phyloP scores from a whole-genome alignment of 2,888 invertebrate species.

The Synergus japonicus region DNA sequence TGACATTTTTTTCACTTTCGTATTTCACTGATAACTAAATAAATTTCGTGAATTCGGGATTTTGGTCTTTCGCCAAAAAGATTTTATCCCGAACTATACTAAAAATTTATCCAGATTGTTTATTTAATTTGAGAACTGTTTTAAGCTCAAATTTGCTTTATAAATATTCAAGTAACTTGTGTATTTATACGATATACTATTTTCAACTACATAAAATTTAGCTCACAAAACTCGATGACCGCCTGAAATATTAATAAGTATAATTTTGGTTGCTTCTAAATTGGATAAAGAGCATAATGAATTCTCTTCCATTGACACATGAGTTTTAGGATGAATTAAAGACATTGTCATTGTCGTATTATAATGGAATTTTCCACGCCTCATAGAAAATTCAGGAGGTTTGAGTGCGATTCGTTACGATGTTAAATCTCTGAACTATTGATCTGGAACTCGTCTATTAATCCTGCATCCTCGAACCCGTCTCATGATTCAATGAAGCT shows the following conservation, averaged over 20 bases:
- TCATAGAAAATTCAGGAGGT: slow-evolving; percentile 43
- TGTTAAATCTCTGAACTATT: slow-evolving; percentile 26
- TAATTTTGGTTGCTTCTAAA: neutral
- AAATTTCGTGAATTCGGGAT: too few relatives aligned
- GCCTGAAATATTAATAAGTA: neutral
- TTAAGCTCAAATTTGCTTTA: too few relatives aligned
- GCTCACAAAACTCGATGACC: neutral
- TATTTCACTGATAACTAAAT: too few relatives aligned
- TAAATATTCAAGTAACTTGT: too few relatives aligned
- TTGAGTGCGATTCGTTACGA: slow-evolving; percentile 39
- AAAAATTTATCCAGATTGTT: too few relatives aligned
- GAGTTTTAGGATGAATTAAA: slow-evolving; percentile 5
- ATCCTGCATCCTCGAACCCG: neutral
- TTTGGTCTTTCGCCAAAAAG: too few relatives aligned
- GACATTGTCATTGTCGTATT: neutral
- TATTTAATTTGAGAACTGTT: too few relatives aligned
- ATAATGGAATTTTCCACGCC: slow-evolving; percentile 35
- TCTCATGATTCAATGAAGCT: slow-evolving; percentile 9
- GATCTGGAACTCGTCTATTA: slow-evolving; percentile 3
- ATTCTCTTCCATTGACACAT: neutral
- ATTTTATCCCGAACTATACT: too few relatives aligned
- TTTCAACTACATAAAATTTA: too few relatives aligned
- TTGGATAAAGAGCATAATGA: neutral
- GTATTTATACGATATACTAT: too few relatives aligned
- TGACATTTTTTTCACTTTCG: too few relatives aligned